These are phyloP conservation scores for Lytechinus variegatus DNA, from an alignment of 35 echinoderm and acorn worm species.

Conservation along the genomic window DNA sequence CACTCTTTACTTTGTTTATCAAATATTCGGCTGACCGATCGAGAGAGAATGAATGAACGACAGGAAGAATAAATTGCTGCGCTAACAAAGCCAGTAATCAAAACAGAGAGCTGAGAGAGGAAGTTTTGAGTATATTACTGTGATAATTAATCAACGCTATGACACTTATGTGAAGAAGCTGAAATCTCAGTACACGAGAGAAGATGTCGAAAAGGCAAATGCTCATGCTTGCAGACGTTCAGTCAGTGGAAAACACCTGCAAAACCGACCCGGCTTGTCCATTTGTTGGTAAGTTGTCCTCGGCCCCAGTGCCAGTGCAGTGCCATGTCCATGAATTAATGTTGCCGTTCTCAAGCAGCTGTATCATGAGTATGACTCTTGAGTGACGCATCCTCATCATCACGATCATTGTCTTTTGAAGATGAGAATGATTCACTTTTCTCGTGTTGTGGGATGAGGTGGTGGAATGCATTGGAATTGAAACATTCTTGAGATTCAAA, in stretches of 20 bases:
- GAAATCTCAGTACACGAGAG: neutral
- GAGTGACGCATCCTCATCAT: no score
- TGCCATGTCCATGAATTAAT: neutral
- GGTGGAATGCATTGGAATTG: no score
- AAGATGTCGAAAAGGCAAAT: conserved; percentile 46
- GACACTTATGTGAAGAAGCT: neutral
- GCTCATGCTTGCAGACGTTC: conserved; percentile 47
- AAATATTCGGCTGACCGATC: neutral
- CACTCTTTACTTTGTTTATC: neutral
- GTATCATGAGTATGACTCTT: no score
- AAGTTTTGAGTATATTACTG: neutral
- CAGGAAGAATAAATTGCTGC: neutral
- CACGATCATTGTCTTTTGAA: no score
- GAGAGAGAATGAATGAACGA: no score
- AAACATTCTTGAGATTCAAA: no score
- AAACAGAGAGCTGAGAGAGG: neutral
- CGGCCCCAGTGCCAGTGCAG: neutral
- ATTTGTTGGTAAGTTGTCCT: conserved; percentile 41
- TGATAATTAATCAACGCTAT: neutral
- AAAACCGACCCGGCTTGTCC: conserved; percentile 48
- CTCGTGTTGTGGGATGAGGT: no score
- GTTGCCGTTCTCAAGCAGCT: neutral
- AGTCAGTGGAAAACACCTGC: conserved; percentile 40
- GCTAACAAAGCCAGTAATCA: neutral
- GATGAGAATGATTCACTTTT: no score